phyloP scores from a whole-genome alignment of 2,113 vertebrate genomes.

The Misgurnus mizolepis region DNA sequence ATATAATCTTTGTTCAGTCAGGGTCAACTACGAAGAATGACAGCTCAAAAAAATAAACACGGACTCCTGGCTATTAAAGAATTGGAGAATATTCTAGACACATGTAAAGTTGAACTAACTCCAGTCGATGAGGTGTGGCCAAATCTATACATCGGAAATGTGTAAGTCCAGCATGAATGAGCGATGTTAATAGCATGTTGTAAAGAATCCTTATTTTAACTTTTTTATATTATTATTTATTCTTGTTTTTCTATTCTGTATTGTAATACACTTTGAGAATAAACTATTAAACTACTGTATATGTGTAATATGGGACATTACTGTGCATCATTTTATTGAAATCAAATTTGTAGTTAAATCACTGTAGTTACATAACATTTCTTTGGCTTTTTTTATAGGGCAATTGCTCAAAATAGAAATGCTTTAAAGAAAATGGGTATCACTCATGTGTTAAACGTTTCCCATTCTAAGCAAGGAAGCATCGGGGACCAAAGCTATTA shows the following conservation, averaged over 20 bases:
- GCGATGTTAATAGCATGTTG: not conserved
- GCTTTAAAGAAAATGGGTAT: slow-evolving; percentile 72
- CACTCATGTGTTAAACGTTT: slow-evolving; percentile 78
- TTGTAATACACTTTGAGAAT: not conserved
- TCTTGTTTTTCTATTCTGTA: not conserved
- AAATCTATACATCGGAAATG: slow-evolving; percentile 76
- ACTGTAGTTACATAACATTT: not conserved
- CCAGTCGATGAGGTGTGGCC: slow-evolving; percentile 79
- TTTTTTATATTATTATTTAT: not conserved
- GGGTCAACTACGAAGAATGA: slow-evolving; percentile 43
- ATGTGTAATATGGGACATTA: not conserved
- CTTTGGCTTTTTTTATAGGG: slow-evolving; percentile 58
- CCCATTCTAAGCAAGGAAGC: slow-evolving; percentile 82
- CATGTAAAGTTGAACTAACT: slow-evolving; percentile 74
- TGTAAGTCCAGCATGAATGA: slow-evolving; percentile 69
- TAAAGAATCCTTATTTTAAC: not conserved
- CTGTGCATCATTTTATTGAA: not conserved
- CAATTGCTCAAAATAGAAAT: slow-evolving; percentile 73
- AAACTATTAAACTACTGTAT: not conserved
- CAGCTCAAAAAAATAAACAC: slow-evolving; percentile 63
- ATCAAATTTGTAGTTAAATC: not conserved
- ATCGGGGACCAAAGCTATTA: slow-evolving; percentile 88
- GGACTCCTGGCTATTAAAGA: slow-evolving; percentile 65
- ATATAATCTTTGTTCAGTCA: not conserved
- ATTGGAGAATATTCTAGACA: slow-evolving; percentile 69